phyloP scores from a whole-genome alignment of 2,113 vertebrate genomes.

The Dasyurus viverrinus region DNA sequence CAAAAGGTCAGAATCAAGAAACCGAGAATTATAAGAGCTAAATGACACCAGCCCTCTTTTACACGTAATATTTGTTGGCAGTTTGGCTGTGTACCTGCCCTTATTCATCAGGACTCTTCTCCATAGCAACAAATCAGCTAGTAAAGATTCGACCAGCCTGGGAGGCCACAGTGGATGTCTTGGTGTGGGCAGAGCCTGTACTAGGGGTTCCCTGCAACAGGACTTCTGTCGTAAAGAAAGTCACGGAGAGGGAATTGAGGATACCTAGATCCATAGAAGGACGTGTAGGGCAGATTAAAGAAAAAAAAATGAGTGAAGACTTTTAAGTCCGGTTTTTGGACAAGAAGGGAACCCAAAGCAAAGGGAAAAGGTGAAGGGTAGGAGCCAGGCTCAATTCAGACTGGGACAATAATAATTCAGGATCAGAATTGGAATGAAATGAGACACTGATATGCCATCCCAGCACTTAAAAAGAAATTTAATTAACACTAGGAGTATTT shows the following conservation, averaged over 20 bases:
- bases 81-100: not conserved
- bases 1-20: conserved; percentile 20
- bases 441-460: not conserved
- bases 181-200: not conserved
- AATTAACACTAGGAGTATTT: not conserved
- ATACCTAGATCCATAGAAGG: not conserved
- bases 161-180: not conserved
- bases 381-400: too few species aligned
- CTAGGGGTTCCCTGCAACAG: not conserved
- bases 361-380: not conserved
- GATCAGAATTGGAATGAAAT: not conserved
- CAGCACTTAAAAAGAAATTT: not conserved
- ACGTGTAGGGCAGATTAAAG: not conserved
- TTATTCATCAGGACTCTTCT: conserved; percentile 33
- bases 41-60: conserved; percentile 11
- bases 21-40: conserved; percentile 34
- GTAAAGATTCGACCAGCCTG: not conserved
- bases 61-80: not conserved
- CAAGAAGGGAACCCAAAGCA: not conserved
- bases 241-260: not conserved
- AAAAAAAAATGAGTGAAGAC: not conserved
- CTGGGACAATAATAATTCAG: not conserved
- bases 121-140: conserved; percentile 42
- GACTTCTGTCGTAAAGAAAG: not conserved
- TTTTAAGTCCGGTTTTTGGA: conserved; percentile 40